Evolutionary conservation across 2,888 invertebrate genomes (phyloP), one percentile per base, ranked within the genome.

Genomic region (Hoplodrina blanda): DNA sequence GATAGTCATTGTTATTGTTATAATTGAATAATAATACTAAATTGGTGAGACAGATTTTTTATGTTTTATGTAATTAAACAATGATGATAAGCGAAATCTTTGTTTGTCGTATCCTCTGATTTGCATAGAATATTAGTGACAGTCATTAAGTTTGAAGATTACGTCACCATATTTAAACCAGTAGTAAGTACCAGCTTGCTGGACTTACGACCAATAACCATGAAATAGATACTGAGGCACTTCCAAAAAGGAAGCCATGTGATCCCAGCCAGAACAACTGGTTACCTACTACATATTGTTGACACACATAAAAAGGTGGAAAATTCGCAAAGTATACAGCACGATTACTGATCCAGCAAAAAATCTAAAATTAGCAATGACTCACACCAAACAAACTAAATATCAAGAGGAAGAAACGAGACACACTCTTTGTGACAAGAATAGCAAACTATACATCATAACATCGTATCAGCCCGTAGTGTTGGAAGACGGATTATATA

Each of bases 1-100:
- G 63, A 64, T 66, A 63, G 80, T 65, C 49, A 55, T 50, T 59
- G 19, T 64, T 63, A 68, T 79, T 74, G 30, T 60, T 63, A 46
- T 66, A 61, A 70, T 52, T 74, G 13, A 52, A 62, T 64, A 62
- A 49, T 44, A 62, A 59, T 62, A 75, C 20, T 15, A 64, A 49
- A 52, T 50, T 17, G 20, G 4, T 33, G 37, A 15, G 17, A 52
- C 72, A 63, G 19, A 53, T 71, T 63, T 76, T 60, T 75, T 62
- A 33, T 56, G 37, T 13, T 5, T n/a, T 37, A 56, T 56, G 13
- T 20, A 15, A 20, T 76, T 37, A 63, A n/a, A 2, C 25, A 25
- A 52, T 25, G 19, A 56, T 30, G 19, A 52, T 15, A 55, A 33
- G 33, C n/a, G 19, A 33, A 37, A 52, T 69, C 7, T 37, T 20